A percentile compares a stretch with the other conserved stretches of the same genome.
phyloP scores from a whole-genome alignment of 2,888 invertebrate genomes.

The Xestia c-nigrum region DNA sequence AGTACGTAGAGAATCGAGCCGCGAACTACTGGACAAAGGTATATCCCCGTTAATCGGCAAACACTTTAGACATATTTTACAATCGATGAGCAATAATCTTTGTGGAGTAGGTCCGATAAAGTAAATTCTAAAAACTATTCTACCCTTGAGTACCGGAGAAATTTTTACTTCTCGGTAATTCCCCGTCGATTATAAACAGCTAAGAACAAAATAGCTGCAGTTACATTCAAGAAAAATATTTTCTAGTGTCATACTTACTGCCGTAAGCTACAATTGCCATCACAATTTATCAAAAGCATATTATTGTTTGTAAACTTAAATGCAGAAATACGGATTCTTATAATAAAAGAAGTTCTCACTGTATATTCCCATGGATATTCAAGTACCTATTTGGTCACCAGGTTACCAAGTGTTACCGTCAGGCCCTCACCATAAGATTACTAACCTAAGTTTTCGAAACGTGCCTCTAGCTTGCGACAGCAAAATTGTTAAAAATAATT shows the following conservation, averaged over 20 bases:
- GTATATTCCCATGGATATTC: neutral
- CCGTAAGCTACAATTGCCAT: neutral
- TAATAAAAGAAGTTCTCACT: too few species aligned
- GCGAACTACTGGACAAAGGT: constrained; percentile 75
- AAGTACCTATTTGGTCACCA: neutral
- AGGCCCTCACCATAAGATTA: neutral
- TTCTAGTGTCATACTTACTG: too few species aligned
- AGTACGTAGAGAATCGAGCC: constrained; percentile 72
- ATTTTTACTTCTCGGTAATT: constrained; percentile 15
- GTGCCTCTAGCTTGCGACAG: constrained; percentile 18
- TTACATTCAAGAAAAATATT: constrained; percentile 14
- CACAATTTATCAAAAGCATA: neutral
- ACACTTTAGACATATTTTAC: constrained; percentile 38
- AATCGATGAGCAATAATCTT: constrained; percentile 10
- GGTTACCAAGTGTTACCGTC: neutral
- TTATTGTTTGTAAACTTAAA: neutral
- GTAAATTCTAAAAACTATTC: neutral
- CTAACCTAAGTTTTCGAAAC: constrained; percentile 1
- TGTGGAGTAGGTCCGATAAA: neutral
- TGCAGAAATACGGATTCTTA: neutral
- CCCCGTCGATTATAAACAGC: neutral
- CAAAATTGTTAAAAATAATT: constrained; percentile 38
- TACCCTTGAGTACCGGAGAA: neutral
- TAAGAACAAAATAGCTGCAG: neutral
- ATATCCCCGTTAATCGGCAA: constrained; percentile 50